Evolutionary conservation across 2,113 vertebrate species (phyloP), one percentile per base, ranked within the genome.

Genomic region (Pavo muticus): DNA sequence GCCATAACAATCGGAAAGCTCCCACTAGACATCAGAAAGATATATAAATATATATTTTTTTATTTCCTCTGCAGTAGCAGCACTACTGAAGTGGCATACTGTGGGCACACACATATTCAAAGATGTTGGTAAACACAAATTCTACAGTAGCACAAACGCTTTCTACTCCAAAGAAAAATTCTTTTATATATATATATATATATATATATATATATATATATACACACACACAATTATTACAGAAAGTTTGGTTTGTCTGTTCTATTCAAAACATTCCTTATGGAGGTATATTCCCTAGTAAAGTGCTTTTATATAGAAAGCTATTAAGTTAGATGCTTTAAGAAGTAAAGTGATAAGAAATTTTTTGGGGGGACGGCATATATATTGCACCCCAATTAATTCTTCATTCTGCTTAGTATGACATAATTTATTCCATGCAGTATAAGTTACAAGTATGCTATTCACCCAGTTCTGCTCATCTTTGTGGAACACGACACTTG

Each of bases 91-190:
- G n/a, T 32, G 17, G 68, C 45, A 32, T 25, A 9, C 4, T 40
- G 2, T 5, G 9, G 16, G 5, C 14, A n/a, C 19, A 37, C 3
- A 4, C 18, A 2, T 1, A 2, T 67, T 77, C 42, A 84, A n/a
- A 82, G 19, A 16, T 16, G 42, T 84, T 57, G 13, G n/a, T 27
- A 60, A 81, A 18, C 35, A 71, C 18, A 6, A 64, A 1, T 71
- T 84, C 47, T 19, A 2, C 35, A 71, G 9, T 10, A 81, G 17
- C 12, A 65, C 8, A 78, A 64, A 50, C 17, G 14, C 40, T 78
- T 84, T 75, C 44, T 44, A 8, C 24, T 32, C 47, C 19, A 17
- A 30, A 69, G 39, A 72, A 9, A 68, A 27, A 9, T 45, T 73
- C 9, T 80, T 65, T 25, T 52, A 13, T 25, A 27, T 52, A 21